These are phyloP conservation scores for Danio choprae DNA, from an alignment of 2,797 vertebrate genomes.

Conservation along the genomic window DNA sequence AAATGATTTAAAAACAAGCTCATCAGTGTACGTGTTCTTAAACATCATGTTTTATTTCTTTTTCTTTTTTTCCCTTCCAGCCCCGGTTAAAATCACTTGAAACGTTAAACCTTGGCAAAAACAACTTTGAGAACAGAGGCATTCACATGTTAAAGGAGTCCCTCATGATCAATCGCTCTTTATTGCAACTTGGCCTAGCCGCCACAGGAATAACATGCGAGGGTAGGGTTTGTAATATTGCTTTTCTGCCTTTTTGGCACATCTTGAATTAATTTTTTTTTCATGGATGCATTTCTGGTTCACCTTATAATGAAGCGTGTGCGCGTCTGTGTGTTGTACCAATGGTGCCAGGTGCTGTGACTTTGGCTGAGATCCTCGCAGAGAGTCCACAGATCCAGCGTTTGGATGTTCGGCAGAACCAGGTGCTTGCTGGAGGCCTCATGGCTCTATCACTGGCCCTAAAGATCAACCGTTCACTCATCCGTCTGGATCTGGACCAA, in stretches of 20 bases:
- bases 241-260: neutral
- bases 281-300: neutral
- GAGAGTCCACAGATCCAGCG: constrained; percentile 72
- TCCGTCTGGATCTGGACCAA: constrained; percentile 71
- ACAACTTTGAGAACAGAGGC: constrained; percentile 73
- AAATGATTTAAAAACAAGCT: constrained; percentile 41
- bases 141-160: constrained; percentile 75
- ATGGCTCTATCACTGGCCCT: constrained; percentile 79
- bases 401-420: constrained; percentile 74
- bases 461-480: constrained; percentile 76
- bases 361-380: constrained; percentile 76
- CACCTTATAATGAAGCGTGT: neutral
- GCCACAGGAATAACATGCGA: constrained; percentile 75
- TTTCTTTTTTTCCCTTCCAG: constrained; percentile 63
- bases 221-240: constrained; percentile 65
- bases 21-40: constrained; percentile 11
- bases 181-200: constrained; percentile 72
- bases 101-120: constrained; percentile 75
- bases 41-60: constrained; percentile 13
- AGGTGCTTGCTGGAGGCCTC: constrained; percentile 75
- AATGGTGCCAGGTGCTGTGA: constrained; percentile 73
- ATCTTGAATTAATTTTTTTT: neutral
- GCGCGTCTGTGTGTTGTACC: neutral
- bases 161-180: constrained; percentile 74
- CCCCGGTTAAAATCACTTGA: constrained; percentile 72